Evolutionary conservation across 2,888 invertebrate species (phyloP).

Genomic region (Piscicola geometra): DNA sequence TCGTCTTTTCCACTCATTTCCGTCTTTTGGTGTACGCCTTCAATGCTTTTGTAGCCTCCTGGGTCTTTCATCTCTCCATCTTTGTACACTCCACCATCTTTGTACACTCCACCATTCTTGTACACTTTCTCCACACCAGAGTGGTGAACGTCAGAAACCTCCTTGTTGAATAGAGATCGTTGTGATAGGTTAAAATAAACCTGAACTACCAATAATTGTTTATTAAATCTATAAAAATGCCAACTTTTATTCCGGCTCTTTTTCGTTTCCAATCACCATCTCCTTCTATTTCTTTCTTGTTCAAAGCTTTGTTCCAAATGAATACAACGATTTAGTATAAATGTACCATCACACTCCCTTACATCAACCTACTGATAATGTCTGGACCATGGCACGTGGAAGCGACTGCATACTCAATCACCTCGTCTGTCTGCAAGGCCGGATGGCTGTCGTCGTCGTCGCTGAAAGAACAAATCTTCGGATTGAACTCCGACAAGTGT

Average conservation of each 20-base stretch:
- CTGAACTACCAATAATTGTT: background rate
- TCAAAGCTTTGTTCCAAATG: background rate
- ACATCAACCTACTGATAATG: background rate
- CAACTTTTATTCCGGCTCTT: background rate
- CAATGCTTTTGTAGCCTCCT: too few relatives aligned
- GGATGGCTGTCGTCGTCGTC: background rate
- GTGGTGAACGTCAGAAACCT: background rate
- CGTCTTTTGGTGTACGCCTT: background rate
- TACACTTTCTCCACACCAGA: too few relatives aligned
- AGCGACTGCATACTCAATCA: constrained; percentile 6
- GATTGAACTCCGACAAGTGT: constrained; percentile 7
- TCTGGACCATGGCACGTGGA: background rate
- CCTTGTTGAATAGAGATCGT: background rate
- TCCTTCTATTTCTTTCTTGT: background rate
- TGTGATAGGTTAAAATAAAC: background rate
- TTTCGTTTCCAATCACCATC: background rate
- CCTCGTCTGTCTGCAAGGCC: constrained; percentile 1
- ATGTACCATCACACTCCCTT: too few relatives aligned
- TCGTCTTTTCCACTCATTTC: background rate
- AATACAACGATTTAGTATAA: background rate
- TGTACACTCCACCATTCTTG: too few relatives aligned
- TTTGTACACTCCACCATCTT: too few relatives aligned
- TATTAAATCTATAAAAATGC: background rate
- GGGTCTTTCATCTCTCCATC: too few relatives aligned
- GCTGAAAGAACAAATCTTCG: background rate